Percentiles rank a stretch among this genome's conserved stretches.
These are phyloP conservation scores for Diadegma fenestrale DNA, from an alignment of 2,888 invertebrate species.

Conservation along the genomic window DNA sequence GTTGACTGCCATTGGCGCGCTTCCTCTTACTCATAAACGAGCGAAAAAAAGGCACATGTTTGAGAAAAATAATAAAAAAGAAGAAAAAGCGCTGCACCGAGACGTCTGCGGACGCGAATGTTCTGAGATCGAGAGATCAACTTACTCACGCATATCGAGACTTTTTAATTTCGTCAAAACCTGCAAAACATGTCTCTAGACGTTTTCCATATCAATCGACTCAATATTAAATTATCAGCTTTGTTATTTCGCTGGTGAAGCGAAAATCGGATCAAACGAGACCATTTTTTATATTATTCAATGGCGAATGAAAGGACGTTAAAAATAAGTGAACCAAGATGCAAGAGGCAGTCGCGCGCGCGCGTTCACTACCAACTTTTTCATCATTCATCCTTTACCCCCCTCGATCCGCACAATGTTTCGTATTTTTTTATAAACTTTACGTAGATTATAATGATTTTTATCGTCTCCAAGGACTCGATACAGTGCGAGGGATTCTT, in stretches of 20 bases:
- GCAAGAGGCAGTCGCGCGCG: background rate
- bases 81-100: conserved; percentile 10
- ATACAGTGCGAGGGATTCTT: conserved; percentile 50
- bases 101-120: conserved; percentile 4
- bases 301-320: conserved; percentile 18
- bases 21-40: conserved; percentile 74
- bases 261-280: conserved; percentile 13
- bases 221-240: conserved; percentile 32
- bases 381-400: conserved; percentile 48
- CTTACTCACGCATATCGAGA: conserved; percentile 26
- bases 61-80: conserved; percentile 51
- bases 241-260: conserved; percentile 52
- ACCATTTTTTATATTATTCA: conserved; percentile 52
- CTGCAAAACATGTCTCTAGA: conserved; percentile 5
- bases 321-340: conserved; percentile 18
- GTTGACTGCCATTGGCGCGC: conserved; percentile 82
- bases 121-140: conserved; percentile 7
- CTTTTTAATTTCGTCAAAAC: conserved; percentile 20
- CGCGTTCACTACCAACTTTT: conserved; percentile 30
- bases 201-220: conserved; percentile 41
- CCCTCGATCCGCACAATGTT: conserved; percentile 70
- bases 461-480: conserved; percentile 50
- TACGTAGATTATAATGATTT: conserved; percentile 55
- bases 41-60: conserved; percentile 70
- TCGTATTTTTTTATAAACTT: conserved; percentile 70